Evolutionary conservation across 2,888 invertebrate species (phyloP).

Genomic region (Mantis religiosa): DNA sequence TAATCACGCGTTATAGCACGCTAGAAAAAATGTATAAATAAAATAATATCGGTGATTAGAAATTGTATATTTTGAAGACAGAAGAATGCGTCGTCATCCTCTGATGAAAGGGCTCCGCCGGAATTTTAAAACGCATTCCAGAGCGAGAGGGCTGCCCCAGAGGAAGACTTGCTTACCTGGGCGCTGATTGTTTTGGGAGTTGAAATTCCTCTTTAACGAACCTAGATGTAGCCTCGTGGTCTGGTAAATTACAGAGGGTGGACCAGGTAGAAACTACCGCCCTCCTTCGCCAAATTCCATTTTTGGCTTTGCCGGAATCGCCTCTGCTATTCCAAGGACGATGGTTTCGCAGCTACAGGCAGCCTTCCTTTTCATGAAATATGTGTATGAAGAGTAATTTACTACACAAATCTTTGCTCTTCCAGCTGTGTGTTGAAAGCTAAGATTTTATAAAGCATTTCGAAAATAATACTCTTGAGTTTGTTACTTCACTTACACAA

Average conservation of each 20-base stretch:
- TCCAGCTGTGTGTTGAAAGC: too few relatives aligned
- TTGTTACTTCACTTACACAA: too few relatives aligned
- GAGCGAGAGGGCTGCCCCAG: background rate
- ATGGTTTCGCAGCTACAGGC: background rate
- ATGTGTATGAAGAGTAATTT: too few relatives aligned
- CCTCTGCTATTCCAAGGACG: background rate
- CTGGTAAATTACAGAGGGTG: background rate
- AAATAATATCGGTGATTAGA: background rate
- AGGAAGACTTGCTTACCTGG: background rate
- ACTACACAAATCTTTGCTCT: too few relatives aligned
- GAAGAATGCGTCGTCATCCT: background rate
- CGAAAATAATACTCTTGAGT: too few relatives aligned
- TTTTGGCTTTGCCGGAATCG: background rate
- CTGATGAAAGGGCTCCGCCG: background rate
- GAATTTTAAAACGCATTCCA: constrained; percentile 1
- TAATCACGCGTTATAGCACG: background rate
- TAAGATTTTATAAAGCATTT: too few relatives aligned
- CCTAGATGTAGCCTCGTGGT: background rate
- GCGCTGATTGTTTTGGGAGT: background rate
- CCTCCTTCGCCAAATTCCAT: background rate
- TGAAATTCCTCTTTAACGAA: background rate
- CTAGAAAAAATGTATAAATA: background rate
- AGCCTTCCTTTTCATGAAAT: background rate
- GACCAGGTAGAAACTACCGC: background rate
- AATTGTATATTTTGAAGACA: background rate